Conservation (phyloP, 2,113 vertebrate genomes). For the Nothobranchius furzeri region DNA sequence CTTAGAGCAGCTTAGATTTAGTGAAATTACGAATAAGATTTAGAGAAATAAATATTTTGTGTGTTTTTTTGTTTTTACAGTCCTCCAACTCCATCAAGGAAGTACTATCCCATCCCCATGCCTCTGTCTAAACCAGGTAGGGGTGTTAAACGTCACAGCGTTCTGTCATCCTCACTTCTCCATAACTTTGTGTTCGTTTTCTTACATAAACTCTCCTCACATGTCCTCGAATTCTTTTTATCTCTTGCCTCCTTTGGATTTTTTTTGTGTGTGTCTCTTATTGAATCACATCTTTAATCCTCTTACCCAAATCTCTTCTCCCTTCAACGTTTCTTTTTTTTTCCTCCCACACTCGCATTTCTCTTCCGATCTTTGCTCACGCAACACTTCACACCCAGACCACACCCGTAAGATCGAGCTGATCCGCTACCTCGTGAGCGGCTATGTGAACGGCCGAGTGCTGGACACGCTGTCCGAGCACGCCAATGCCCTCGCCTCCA, state of each 20-base stretch:
- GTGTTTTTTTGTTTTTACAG: conserved; percentile 63
- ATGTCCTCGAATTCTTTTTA: conserved; percentile 57
- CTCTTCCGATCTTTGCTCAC: conserved; percentile 12
- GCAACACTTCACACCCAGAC: conserved; percentile 74
- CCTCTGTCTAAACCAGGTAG: conserved; percentile 97
- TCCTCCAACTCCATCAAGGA: conserved; percentile 87
- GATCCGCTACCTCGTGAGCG: conserved; percentile 90
- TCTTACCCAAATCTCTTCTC: conserved; percentile 48
- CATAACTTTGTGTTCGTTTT: conserved; percentile 5
- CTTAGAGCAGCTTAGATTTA: neutral
- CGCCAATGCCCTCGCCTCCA: conserved; percentile 86
- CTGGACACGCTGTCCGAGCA: conserved; percentile 90
- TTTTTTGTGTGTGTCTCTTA: conserved; percentile 27
- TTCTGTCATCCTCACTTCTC: conserved; percentile 15
- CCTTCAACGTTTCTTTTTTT: conserved; percentile 21
- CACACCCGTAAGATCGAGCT: conserved; percentile 91
- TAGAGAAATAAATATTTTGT: conserved; percentile 26
- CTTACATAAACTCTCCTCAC: conserved; percentile 71
- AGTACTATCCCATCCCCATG: conserved; percentile 96
- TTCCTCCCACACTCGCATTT: neutral
- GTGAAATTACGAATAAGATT: too few relatives aligned
- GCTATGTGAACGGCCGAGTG: conserved; percentile 87
- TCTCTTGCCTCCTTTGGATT: conserved; percentile 65
- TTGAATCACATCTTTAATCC: conserved; percentile 40
- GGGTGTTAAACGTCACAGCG: conserved; percentile 18